phyloP scores from a whole-genome alignment of 2,888 invertebrate genomes.

The Amphiduros pacificus region DNA sequence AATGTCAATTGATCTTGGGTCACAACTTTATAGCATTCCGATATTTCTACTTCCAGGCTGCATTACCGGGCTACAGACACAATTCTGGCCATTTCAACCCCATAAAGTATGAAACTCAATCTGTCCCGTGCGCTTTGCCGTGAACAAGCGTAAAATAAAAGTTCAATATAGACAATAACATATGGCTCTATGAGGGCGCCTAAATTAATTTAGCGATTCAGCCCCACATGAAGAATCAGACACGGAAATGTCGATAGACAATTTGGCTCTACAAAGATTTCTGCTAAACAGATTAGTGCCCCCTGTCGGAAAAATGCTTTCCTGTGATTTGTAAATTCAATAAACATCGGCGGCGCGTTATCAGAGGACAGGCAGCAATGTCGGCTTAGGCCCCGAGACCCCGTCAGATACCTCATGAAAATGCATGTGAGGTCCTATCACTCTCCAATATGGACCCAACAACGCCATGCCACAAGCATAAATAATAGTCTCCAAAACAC shows the following conservation, averaged over 20 bases:
- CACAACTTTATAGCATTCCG: constrained; percentile 3
- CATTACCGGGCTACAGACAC: neutral
- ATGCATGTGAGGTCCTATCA: too few relatives aligned
- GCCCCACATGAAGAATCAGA: neutral
- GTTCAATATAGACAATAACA: constrained; percentile 16
- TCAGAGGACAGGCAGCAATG: neutral
- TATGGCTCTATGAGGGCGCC: too few relatives aligned
- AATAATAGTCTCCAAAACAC: too few relatives aligned
- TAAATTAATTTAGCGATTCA: too few relatives aligned
- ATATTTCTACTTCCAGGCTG: neutral
- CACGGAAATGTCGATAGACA: constrained; percentile 18
- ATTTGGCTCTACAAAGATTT: constrained; percentile 14
- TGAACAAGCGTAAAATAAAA: too few relatives aligned
- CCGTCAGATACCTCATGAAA: too few relatives aligned
- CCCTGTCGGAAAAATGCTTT: constrained; percentile 12
- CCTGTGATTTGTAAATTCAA: constrained; percentile 19
- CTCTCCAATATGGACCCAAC: too few relatives aligned
- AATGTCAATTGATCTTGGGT: neutral
- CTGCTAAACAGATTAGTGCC: constrained; percentile 13
- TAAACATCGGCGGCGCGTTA: constrained; percentile 7
- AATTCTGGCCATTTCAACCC: constrained; percentile 3
- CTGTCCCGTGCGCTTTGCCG: too few relatives aligned
- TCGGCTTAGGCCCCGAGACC: too few relatives aligned
- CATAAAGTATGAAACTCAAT: neutral
- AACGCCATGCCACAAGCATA: too few relatives aligned